phyloP scores from a whole-genome alignment of 2,888 invertebrate species.

The Aspidiotus rigidus region DNA sequence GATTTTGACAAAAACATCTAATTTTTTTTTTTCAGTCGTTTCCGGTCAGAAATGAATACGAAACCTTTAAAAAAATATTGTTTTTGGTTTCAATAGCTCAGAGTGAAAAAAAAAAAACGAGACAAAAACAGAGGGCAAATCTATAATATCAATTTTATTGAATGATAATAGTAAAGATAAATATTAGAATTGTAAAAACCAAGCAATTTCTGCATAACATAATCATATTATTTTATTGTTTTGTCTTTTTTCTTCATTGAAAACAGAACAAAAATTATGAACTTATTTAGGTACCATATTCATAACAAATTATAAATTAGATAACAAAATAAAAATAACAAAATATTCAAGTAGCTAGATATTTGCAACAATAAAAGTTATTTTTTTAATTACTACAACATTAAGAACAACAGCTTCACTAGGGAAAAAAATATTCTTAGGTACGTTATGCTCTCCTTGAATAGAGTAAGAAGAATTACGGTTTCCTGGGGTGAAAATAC shows the following conservation, averaged over 20 bases:
- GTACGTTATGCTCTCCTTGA: no score
- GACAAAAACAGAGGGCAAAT: no score
- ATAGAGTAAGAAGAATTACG: no score
- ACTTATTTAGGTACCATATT: neutral
- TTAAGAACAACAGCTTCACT: slow-evolving; percentile 4
- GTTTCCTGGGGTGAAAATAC: no score
- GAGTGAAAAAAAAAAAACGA: no score
- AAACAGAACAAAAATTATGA: slow-evolving; percentile 7
- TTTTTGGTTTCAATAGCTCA: no score
- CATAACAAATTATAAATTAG: slow-evolving; percentile 31
- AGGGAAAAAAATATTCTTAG: neutral
- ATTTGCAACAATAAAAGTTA: slow-evolving; percentile 19
- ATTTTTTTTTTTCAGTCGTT: no score
- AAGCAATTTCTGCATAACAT: slow-evolving; percentile 23
- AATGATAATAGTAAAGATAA: slow-evolving; percentile 9
- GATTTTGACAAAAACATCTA: no score
- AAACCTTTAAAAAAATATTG: no score
- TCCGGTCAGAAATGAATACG: no score
- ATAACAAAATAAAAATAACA: slow-evolving; percentile 33
- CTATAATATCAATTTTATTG: slow-evolving; percentile 17
- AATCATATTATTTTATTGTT: no score
- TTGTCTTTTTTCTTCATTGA: slow-evolving; percentile 8
- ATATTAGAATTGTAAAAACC: slow-evolving; percentile 21
- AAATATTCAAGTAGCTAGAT: slow-evolving; percentile 26
- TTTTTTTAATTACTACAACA: neutral